These are phyloP conservation scores for Meliscaeva auricollis DNA, from an alignment of 2,888 invertebrate genomes.

Conservation along the genomic window DNA sequence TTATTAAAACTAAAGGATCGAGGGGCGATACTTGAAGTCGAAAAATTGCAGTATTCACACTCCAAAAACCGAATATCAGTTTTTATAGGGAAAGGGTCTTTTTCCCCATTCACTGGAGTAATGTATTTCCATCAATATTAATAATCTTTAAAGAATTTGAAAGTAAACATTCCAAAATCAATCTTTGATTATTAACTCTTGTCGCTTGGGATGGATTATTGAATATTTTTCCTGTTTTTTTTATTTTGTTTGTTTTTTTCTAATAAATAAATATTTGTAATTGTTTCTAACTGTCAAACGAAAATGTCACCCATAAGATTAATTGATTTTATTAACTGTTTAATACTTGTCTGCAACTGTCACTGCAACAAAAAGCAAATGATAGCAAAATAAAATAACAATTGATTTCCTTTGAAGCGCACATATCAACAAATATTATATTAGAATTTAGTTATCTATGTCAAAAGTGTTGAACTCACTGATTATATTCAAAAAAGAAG, in stretches of 20 bases:
- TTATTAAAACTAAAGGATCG: too few species aligned
- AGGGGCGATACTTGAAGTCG: too few species aligned
- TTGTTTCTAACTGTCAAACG: not conserved
- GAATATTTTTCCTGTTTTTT: too few species aligned
- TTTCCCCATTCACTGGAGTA: too few species aligned
- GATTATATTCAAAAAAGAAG: not conserved
- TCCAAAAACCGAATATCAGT: too few species aligned
- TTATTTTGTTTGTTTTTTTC: not conserved
- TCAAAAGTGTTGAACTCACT: not conserved
- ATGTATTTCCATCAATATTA: too few species aligned
- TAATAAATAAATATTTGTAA: slow-evolving; percentile 9
- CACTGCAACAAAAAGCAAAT: slow-evolving; percentile 22
- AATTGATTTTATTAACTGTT: slow-evolving; percentile 33
- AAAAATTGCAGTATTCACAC: too few species aligned
- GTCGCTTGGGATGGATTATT: not conserved
- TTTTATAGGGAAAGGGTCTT: too few species aligned
- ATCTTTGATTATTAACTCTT: too few species aligned
- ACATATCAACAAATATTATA: not conserved
- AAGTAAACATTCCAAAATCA: too few species aligned
- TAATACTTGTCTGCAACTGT: slow-evolving; percentile 10
- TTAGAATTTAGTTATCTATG: not conserved
- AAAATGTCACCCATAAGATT: slow-evolving; percentile 50
- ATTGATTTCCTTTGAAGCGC: slow-evolving; percentile 12
- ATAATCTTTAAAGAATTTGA: too few species aligned
- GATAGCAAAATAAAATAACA: slow-evolving; percentile 15